These are phyloP conservation scores for Zingel zingel DNA, from an alignment of 2,113 vertebrate genomes.

Conservation along the genomic window DNA sequence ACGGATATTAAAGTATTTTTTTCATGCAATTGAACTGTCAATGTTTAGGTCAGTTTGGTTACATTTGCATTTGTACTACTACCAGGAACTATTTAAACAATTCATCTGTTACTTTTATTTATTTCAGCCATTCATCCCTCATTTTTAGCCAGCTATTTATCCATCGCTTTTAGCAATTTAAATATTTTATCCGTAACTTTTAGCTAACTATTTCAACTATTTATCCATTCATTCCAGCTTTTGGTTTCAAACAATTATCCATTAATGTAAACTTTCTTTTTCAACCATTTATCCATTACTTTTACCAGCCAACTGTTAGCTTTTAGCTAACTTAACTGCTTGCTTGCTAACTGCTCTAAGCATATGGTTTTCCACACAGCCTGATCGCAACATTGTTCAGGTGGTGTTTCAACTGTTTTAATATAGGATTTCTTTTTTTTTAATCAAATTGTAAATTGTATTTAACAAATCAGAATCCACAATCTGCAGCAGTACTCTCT, in stretches of 20 bases:
- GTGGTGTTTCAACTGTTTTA: neutral
- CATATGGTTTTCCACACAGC: neutral
- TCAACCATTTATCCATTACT: neutral
- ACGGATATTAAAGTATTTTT: neutral
- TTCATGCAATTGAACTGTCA: neutral
- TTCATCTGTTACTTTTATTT: neutral
- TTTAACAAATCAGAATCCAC: neutral
- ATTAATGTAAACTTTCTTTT: neutral
- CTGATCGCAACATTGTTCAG: neutral
- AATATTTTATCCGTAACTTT: neutral
- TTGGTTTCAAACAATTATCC: neutral
- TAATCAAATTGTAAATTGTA: neutral
- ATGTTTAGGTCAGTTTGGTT: neutral
- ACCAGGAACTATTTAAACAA: neutral
- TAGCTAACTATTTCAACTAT: neutral
- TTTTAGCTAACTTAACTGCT: neutral
- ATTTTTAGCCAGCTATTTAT: neutral
- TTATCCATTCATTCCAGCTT: neutral
- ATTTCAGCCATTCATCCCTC: neutral
- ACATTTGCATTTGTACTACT: neutral
- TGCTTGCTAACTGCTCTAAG: neutral
- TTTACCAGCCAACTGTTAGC: neutral
- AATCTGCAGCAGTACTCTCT: too few relatives aligned
- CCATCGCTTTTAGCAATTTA: too few relatives aligned
- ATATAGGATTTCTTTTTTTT: neutral